Conservation (phyloP, 2,797 vertebrate species). For the Otus scops region DNA sequence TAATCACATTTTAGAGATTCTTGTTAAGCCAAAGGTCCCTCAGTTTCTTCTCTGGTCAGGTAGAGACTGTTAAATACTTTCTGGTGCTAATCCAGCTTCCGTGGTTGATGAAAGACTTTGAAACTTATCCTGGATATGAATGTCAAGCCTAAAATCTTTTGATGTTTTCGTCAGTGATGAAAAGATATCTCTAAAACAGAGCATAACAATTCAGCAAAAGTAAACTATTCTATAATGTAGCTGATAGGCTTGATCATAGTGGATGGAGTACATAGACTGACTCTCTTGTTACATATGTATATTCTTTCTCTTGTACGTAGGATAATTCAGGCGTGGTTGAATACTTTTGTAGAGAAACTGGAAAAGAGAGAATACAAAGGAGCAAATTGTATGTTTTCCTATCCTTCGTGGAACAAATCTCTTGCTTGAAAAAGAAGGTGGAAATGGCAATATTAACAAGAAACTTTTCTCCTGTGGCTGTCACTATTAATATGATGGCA, state of each 20-base stretch:
- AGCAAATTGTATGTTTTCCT: neutral
- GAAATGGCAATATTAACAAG: neutral
- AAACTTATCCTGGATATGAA: constrained; percentile 39
- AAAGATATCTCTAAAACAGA: constrained; percentile 58
- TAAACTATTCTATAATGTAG: constrained; percentile 15
- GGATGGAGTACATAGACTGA: neutral
- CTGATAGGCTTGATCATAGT: constrained; percentile 46
- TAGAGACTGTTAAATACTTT: constrained; percentile 25
- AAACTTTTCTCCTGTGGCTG: neutral
- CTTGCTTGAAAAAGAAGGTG: neutral
- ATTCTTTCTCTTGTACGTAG: neutral
- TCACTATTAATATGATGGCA: neutral
- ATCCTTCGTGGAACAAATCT: neutral
- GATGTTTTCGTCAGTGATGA: constrained; percentile 47
- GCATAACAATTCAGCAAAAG: constrained; percentile 49
- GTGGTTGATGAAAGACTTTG: constrained; percentile 57
- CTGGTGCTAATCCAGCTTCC: constrained; percentile 56
- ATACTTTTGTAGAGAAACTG: neutral
- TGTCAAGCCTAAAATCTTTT: constrained; percentile 59
- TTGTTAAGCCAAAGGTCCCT: constrained; percentile 3
- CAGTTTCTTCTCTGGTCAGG: neutral
- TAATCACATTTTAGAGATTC: constrained; percentile 37
- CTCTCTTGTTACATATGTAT: constrained; percentile 9
- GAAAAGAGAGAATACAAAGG: neutral
- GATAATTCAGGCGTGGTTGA: neutral